Conservation (phyloP, 2,888 invertebrate species). For the Clivina fossor region DNA sequence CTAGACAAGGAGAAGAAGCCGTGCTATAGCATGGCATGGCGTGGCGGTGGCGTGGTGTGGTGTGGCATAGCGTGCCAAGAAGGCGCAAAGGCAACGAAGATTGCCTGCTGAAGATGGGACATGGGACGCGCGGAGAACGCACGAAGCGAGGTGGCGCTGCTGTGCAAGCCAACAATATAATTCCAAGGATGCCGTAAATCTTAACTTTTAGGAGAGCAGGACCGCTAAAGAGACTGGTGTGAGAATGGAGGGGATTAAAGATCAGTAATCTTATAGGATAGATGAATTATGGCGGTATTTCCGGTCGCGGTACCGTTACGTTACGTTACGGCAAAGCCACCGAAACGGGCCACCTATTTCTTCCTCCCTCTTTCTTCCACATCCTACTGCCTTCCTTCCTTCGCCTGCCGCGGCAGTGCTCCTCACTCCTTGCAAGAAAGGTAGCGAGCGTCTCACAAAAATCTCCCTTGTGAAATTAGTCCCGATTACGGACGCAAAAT, state of each 20-base stretch:
- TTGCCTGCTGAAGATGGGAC: too few relatives aligned
- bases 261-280: slow-evolving; percentile 72
- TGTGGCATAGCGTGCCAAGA: not conserved
- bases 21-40: too few relatives aligned
- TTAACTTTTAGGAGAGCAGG: slow-evolving; percentile 67
- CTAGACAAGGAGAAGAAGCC: not conserved
- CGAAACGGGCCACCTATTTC: too few relatives aligned
- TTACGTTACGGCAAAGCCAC: slow-evolving; percentile 16
- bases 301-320: slow-evolving; percentile 46
- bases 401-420: too few relatives aligned
- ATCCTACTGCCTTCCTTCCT: too few relatives aligned
- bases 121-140: too few relatives aligned
- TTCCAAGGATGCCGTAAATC: slow-evolving; percentile 69
- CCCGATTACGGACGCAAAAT: slow-evolving; percentile 54
- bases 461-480: slow-evolving; percentile 55
- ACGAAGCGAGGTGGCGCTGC: slow-evolving; percentile 40
- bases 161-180: slow-evolving; percentile 63
- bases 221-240: slow-evolving; percentile 56
- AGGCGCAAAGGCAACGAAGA: too few relatives aligned
- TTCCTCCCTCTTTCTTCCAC: slow-evolving; percentile 47
- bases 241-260: slow-evolving; percentile 70
- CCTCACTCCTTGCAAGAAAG: too few relatives aligned
- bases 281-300: slow-evolving; percentile 68
- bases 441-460: too few relatives aligned
- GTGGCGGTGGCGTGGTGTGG: not conserved